A percentile compares a stretch with the other conserved stretches of the same genome.
These are phyloP conservation scores for Eupeodes luniger DNA, from an alignment of 2,888 invertebrate genomes.

Conservation along the genomic window DNA sequence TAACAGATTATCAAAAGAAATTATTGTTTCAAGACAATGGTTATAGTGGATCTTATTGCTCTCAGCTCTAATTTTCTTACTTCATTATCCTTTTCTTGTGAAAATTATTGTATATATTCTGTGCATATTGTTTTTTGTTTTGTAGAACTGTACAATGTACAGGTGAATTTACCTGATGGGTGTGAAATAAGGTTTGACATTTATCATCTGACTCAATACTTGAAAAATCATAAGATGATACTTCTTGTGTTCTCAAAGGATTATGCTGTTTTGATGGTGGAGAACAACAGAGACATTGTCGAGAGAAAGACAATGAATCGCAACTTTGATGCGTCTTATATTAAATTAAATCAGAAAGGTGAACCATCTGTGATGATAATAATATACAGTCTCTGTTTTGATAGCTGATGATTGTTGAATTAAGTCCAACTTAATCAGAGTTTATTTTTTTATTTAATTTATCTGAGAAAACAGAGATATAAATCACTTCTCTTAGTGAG, in stretches of 20 bases:
- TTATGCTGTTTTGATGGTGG: background rate
- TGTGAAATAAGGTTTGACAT: constrained; percentile 50
- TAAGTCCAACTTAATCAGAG: constrained; percentile 51
- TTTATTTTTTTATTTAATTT: constrained; percentile 27
- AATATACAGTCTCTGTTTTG: background rate
- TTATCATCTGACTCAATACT: constrained; percentile 56
- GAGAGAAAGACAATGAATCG: background rate
- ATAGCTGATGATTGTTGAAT: constrained; percentile 18
- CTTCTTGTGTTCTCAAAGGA: constrained; percentile 46
- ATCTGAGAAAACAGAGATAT: background rate
- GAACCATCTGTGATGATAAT: background rate
- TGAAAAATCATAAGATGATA: constrained; percentile 57
- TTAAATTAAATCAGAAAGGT: constrained; percentile 36
- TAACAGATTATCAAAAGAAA: constrained; percentile 20
- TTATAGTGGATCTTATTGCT: background rate
- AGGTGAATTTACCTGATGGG: background rate
- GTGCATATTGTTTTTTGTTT: constrained; percentile 20
- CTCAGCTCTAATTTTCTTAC: constrained; percentile 24
- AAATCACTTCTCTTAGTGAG: constrained; percentile 29
- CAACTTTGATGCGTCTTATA: constrained; percentile 19
- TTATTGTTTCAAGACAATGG: background rate
- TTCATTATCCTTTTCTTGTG: background rate
- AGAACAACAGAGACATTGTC: too few relatives aligned
- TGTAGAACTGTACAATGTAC: background rate
- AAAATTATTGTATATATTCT: background rate